Conservation (phyloP, 92 coral and sea anemone species). For the Porites rus region DNA sequence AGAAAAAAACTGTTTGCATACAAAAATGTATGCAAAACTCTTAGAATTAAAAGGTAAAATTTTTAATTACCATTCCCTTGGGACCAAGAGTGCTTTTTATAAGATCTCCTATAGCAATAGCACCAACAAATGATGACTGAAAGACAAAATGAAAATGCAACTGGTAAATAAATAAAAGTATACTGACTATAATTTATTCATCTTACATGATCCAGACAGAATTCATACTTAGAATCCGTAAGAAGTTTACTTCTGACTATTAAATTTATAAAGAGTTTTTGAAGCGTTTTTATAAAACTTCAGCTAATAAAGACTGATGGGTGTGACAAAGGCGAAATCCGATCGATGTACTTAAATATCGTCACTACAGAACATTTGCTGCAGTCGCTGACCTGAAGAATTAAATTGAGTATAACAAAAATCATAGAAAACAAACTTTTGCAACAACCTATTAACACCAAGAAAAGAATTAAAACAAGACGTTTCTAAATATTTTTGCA, state of each 20-base stretch:
- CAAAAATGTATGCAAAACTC: not conserved
- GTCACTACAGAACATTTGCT: not conserved
- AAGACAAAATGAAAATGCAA: constrained; percentile 7
- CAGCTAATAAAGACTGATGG: not conserved
- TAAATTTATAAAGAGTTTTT: too few species aligned
- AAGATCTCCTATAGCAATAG: constrained; percentile 98
- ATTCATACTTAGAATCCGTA: too few species aligned
- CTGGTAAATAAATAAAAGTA: not conserved
- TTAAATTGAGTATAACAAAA: not conserved
- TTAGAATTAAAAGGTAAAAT: not conserved
- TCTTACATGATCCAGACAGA: too few species aligned
- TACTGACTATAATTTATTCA: too few species aligned
- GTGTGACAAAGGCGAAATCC: constrained; percentile 4
- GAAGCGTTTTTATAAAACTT: too few species aligned
- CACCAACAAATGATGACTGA: constrained; percentile 97
- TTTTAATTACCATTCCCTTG: constrained; percentile 90
- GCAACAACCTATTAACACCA: not conserved
- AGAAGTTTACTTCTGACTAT: too few species aligned
- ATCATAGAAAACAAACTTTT: not conserved
- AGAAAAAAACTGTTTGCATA: not conserved
- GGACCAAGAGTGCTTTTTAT: constrained; percentile 97
- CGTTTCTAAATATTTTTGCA: not conserved
- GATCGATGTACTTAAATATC: not conserved
- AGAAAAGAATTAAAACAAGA: constrained; percentile 2
- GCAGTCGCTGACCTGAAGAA: not conserved